phyloP scores from a whole-genome alignment of 2,113 vertebrate species.

The Scomber japonicus region DNA sequence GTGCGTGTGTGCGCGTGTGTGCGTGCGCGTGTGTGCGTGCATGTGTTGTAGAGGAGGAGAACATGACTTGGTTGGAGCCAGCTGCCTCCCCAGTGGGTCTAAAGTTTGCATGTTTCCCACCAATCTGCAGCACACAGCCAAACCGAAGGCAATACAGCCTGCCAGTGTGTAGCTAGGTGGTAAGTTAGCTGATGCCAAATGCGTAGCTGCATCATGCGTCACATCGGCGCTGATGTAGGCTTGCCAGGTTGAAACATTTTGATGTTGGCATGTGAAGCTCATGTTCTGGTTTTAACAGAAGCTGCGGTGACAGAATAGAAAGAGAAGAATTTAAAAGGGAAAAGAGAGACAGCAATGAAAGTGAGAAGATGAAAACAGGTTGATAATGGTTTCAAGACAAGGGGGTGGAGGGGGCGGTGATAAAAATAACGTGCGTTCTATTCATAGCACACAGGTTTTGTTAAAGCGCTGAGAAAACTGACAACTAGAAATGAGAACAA shows the following conservation, averaged over 20 bases:
- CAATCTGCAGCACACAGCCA: slow-evolving; percentile 59
- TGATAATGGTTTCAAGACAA: slow-evolving; percentile 37
- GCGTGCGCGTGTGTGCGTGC: not conserved
- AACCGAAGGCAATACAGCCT: slow-evolving; percentile 41
- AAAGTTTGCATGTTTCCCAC: slow-evolving; percentile 80
- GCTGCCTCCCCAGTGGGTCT: slow-evolving; percentile 71
- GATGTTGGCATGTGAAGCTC: slow-evolving; percentile 13
- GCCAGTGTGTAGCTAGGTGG: slow-evolving; percentile 43
- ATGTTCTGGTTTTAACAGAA: slow-evolving; percentile 36
- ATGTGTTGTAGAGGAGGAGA: slow-evolving; percentile 27
- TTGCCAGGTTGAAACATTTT: slow-evolving; percentile 38
- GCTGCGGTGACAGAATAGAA: not conserved
- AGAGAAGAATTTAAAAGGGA: slow-evolving; percentile 8
- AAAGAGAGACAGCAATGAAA: not conserved
- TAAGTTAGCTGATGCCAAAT: slow-evolving; percentile 43
- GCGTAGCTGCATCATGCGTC: slow-evolving; percentile 38
- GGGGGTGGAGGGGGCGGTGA: slow-evolving; percentile 1
- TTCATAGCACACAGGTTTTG: not conserved
- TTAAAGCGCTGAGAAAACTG: not conserved
- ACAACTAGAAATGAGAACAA: not conserved
- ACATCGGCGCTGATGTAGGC: slow-evolving; percentile 13
- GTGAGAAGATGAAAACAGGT: slow-evolving; percentile 7
- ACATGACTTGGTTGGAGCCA: slow-evolving; percentile 65
- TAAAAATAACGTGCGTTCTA: slow-evolving; percentile 54
- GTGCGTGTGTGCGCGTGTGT: slow-evolving; percentile 26